These are phyloP conservation scores for Polyploca ridens DNA, from an alignment of 2,888 invertebrate species.

Conservation along the genomic window DNA sequence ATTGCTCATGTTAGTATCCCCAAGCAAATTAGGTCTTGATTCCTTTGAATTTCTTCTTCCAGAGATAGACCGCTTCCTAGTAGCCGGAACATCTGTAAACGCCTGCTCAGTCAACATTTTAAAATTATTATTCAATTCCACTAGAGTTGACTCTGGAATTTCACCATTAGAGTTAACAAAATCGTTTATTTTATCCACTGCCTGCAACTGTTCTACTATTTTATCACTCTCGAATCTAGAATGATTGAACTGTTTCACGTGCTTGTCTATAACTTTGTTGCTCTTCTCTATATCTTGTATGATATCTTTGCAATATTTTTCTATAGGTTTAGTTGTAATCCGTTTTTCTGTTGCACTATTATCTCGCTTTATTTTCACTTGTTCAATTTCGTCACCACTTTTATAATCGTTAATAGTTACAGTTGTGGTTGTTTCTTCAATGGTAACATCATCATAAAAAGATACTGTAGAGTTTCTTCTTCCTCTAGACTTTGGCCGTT, in stretches of 20 bases:
- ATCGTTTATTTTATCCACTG: constrained; percentile 80
- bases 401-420: constrained; percentile 47
- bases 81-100: constrained; percentile 47
- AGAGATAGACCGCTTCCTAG: constrained; percentile 66
- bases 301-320: constrained; percentile 75
- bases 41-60: constrained; percentile 57
- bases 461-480: constrained; percentile 66
- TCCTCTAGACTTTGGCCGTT: constrained; percentile 65
- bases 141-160: constrained; percentile 61
- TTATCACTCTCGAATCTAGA: constrained; percentile 77
- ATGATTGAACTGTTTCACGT: constrained; percentile 75
- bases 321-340: constrained; percentile 61
- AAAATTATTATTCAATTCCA: constrained; percentile 74
- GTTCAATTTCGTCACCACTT: constrained; percentile 42
- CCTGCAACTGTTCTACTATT: constrained; percentile 76
- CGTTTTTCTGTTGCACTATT: constrained; percentile 54
- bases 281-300: constrained; percentile 76
- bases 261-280: constrained; percentile 77
- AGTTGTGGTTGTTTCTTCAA: constrained; percentile 50
- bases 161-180: constrained; percentile 66
- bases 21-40: constrained; percentile 56
- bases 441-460: constrained; percentile 53
- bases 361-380: constrained; percentile 48
- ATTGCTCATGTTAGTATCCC: constrained; percentile 70
- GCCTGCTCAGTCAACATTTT: constrained; percentile 69